Base-by-base conservation (phyloP, 2,888 invertebrate genomes). In the Clostera curtula region DNA sequence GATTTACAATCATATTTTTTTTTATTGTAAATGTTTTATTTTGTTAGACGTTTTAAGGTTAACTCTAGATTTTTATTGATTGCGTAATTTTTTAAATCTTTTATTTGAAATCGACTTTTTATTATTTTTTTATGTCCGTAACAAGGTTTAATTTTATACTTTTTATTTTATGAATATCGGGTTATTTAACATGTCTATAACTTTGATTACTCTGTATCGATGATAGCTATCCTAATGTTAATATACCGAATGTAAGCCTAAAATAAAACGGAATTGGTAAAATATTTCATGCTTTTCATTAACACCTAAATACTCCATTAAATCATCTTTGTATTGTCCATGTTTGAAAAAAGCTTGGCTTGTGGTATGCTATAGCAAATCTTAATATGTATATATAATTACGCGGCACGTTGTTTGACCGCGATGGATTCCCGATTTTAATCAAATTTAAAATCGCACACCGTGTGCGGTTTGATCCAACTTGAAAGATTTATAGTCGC, bases 211-310 rank as follows among this genome's bases (percentile, higher is more conserved):
- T 49, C 34, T 59, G 56, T 61, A 59, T 62, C 49, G 40, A 55
- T 61, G 66, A 67, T 73, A 72, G 68, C 53, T 63, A 57, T 63
- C 66, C 53, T 55, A 53, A 59, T 67, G 55, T 66, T 61, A 61
- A 54, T 59, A 57, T 56, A 61, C 53, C 54, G 53, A 55, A 50
- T 74, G 71, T 80, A 77, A 73, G 69, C 70, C 55, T 70, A 61
- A 58, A 72, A 72, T 66, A 73, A 79, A 77, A 69, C 62, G 71
- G 75, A 82, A 76, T 77, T 77, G 74, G 72, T 71, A 71, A 71
- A 65, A 29, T 41, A 38, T 43, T 40, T 66, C 52, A 23, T 23
- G 1, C 12, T 5, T 19, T 19, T 10, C 11, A 10, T 19, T 10
- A 1, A 11, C 34, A 38, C 43, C 30, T 24, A 9, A 10, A 28